These are phyloP conservation scores for Ornithorhynchus anatinus DNA, from an alignment of 2,113 vertebrate genomes.

Conservation along the genomic window DNA sequence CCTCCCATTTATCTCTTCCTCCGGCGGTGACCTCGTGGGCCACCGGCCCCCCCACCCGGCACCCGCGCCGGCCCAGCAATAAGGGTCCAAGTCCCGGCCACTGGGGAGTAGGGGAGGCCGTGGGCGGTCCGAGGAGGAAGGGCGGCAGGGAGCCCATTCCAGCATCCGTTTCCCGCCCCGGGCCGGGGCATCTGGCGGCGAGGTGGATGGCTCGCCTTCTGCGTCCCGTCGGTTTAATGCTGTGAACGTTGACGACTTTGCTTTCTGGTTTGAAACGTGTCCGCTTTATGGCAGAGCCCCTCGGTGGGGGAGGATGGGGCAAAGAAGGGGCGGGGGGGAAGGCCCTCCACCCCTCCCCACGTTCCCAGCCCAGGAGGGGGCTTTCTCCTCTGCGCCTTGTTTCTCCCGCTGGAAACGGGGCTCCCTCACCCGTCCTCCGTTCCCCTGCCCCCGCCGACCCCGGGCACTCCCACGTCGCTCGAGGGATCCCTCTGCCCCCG, in stretches of 20 bases:
- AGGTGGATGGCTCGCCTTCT: not conserved
- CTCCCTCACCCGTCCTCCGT: too few relatives aligned
- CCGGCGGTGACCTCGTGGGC: slow-evolving; percentile 36
- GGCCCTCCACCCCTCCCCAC: not conserved
- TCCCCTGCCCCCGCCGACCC: too few relatives aligned
- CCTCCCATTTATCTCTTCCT: too few relatives aligned
- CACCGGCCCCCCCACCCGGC: not conserved
- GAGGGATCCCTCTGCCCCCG: too few relatives aligned
- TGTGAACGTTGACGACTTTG: slow-evolving; percentile 23
- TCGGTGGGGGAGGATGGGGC: too few relatives aligned
- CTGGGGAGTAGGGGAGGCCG: not conserved
- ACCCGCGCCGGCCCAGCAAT: slow-evolving; percentile 58
- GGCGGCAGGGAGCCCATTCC: accelerated
- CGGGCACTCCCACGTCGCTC: too few relatives aligned
- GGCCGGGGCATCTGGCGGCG: not conserved
- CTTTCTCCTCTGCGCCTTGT: too few relatives aligned
- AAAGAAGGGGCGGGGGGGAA: not conserved
- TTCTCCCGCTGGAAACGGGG: too few relatives aligned
- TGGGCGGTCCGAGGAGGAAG: accelerated
- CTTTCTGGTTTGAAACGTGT: not conserved
- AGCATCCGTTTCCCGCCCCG: too few relatives aligned
- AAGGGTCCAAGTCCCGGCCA: slow-evolving; percentile 49
- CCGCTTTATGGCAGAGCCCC: not conserved
- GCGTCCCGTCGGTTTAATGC: slow-evolving; percentile 47
- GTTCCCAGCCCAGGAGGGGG: too few relatives aligned